A percentile compares a stretch with the other conserved stretches of the same genome.
phyloP scores from a whole-genome alignment of 2,888 invertebrate genomes.

The Drosophila algonquin region DNA sequence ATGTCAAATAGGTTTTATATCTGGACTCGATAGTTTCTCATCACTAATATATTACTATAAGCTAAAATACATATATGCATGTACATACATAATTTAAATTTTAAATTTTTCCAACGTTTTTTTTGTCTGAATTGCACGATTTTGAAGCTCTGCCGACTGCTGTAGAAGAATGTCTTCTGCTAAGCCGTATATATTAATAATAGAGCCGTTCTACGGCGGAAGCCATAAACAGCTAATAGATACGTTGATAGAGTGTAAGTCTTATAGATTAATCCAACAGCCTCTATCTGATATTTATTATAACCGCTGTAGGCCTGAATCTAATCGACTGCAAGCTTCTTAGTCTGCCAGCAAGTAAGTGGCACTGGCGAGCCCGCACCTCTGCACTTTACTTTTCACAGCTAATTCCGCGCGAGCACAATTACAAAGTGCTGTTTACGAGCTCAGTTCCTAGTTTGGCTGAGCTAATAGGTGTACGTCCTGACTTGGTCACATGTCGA shows the following conservation, averaged over 20 bases:
- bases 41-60: too few relatives aligned
- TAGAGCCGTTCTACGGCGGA: slow-evolving; percentile 90
- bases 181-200: slow-evolving; percentile 84
- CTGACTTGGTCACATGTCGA: slow-evolving; percentile 86
- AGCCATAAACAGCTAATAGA: slow-evolving; percentile 89
- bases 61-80: too few relatives aligned
- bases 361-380: slow-evolving; percentile 91
- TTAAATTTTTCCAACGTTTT: too few relatives aligned
- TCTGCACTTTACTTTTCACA: slow-evolving; percentile 87
- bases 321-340: slow-evolving; percentile 84
- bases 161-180: slow-evolving; percentile 25
- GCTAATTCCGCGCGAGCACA: slow-evolving; percentile 85
- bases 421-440: slow-evolving; percentile 86
- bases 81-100: too few relatives aligned
- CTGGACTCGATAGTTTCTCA: too few relatives aligned
- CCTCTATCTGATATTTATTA: background rate
- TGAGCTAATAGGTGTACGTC: slow-evolving; percentile 88
- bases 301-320: slow-evolving; percentile 74
- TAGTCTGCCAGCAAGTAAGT: slow-evolving; percentile 89
- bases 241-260: slow-evolving; percentile 83
- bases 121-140: too few relatives aligned
- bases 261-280: background rate
- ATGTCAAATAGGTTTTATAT: too few relatives aligned
- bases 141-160: background rate
- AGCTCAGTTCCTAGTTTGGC: slow-evolving; percentile 89